Conservation (phyloP, 1,140 invertebrate genomes). For the Stegodyphus mimosarum region DNA sequence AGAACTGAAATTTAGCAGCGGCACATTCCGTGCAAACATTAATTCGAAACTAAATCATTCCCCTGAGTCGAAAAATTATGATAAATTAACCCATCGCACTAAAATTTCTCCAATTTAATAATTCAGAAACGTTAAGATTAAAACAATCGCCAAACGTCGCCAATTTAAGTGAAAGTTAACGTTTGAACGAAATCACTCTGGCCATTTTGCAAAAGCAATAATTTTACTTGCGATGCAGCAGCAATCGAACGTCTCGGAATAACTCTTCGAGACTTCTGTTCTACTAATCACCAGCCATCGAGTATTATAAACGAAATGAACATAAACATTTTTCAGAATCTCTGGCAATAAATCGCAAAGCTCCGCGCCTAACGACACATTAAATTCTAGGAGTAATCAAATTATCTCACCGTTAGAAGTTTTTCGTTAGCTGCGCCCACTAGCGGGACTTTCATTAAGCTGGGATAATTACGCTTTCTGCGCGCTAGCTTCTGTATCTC, state of each 20-base stretch:
- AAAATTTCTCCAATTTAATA: not conserved
- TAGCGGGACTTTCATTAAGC: conserved; percentile 4
- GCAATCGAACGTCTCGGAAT: conserved; percentile 4
- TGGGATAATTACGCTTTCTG: conserved; percentile 1
- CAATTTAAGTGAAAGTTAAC: conserved; percentile 1
- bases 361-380: not conserved
- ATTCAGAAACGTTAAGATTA: not conserved
- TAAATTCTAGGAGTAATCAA: conserved; percentile 2
- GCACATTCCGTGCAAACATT: not conserved
- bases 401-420: not conserved
- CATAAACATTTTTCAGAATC: not conserved
- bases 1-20: too few relatives aligned
- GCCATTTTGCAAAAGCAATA: not conserved
- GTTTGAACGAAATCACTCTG: not conserved
- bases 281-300: conserved; percentile 4
- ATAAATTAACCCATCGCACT: not conserved
- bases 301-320: not conserved
- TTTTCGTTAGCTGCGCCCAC: not conserved
- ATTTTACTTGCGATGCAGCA: not conserved
- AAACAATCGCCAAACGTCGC: conserved; percentile 4
- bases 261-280: not conserved
- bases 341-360: not conserved
- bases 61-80: not conserved
- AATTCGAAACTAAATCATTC: conserved; percentile 2
- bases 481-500: not conserved